A percentile compares a stretch with the other conserved stretches of the same genome.
These are phyloP conservation scores for Parotia lawesii DNA, from an alignment of 2,113 vertebrate species.

Conservation along the genomic window DNA sequence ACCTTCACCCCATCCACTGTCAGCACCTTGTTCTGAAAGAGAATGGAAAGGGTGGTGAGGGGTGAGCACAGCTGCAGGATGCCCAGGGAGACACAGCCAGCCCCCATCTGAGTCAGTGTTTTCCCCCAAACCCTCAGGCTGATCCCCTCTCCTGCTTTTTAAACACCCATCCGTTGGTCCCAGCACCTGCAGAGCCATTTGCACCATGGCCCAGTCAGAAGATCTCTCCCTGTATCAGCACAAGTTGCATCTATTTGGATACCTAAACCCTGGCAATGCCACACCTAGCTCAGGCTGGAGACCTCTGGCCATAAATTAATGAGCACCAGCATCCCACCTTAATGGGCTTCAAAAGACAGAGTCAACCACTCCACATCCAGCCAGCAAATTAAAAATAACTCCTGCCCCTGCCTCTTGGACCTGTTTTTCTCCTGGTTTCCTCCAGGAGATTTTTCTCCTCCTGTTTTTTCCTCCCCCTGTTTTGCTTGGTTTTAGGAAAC, in stretches of 20 bases:
- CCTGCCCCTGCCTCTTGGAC: neutral
- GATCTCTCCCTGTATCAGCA: neutral
- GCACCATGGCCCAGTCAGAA: neutral
- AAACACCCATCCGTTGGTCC: accelerated
- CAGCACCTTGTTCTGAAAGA: conserved; percentile 92
- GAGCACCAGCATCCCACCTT: neutral
- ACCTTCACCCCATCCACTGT: conserved; percentile 88
- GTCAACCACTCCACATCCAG: neutral
- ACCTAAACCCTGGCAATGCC: neutral
- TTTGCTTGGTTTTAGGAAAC: neutral
- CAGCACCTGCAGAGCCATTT: neutral
- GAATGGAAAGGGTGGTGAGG: neutral
- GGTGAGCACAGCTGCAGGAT: accelerated
- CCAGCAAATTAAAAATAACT: neutral
- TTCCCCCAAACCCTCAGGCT: accelerated
- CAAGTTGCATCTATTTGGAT: neutral
- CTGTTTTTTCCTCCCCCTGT: accelerated
- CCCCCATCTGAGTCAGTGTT: accelerated
- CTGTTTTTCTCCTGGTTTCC: neutral
- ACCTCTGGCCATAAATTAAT: neutral
- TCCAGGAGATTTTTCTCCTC: too few species aligned
- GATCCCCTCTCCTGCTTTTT: neutral
- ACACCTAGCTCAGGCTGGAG: neutral
- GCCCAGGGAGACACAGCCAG: accelerated
- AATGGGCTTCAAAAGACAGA: neutral